Conservation (phyloP, 2,797 vertebrate genomes). For the Pseudomugil gertrudae region DNA sequence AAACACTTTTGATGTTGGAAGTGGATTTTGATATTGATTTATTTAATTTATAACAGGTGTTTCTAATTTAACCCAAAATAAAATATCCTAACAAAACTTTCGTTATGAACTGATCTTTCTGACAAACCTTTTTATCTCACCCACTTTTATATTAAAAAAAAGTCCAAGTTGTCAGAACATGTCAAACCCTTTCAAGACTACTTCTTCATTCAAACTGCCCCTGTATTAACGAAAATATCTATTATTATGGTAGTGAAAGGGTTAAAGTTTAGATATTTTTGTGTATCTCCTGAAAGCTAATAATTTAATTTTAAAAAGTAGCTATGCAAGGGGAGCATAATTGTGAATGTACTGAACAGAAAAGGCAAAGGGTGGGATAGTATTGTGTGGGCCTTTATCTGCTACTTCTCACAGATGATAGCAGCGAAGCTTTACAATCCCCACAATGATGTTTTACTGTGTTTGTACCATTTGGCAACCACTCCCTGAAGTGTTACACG, state of each 20-base stretch:
- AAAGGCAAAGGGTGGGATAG: conserved; percentile 8
- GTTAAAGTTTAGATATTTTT: neutral
- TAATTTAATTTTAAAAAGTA: neutral
- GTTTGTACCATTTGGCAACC: neutral
- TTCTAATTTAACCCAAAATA: too few relatives aligned
- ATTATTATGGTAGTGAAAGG: too few relatives aligned
- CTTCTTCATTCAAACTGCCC: too few relatives aligned
- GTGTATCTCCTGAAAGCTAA: neutral
- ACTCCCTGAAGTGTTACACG: neutral
- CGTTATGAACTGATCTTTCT: neutral
- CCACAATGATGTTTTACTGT: neutral
- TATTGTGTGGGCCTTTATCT: conserved; percentile 53
- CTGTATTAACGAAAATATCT: too few relatives aligned
- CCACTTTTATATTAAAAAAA: neutral
- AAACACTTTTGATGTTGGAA: neutral
- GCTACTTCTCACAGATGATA: conserved; percentile 19
- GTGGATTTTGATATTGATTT: too few relatives aligned
- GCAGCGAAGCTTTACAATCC: conserved; percentile 1
- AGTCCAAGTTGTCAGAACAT: neutral
- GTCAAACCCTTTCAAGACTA: too few relatives aligned
- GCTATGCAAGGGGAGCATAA: too few relatives aligned
- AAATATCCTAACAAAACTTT: neutral
- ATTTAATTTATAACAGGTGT: too few relatives aligned
- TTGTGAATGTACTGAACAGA: neutral
- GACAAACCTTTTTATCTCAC: too few relatives aligned